Base-by-base conservation (phyloP, 1,140 invertebrate species). In the Brevipalpus yothersi region DNA sequence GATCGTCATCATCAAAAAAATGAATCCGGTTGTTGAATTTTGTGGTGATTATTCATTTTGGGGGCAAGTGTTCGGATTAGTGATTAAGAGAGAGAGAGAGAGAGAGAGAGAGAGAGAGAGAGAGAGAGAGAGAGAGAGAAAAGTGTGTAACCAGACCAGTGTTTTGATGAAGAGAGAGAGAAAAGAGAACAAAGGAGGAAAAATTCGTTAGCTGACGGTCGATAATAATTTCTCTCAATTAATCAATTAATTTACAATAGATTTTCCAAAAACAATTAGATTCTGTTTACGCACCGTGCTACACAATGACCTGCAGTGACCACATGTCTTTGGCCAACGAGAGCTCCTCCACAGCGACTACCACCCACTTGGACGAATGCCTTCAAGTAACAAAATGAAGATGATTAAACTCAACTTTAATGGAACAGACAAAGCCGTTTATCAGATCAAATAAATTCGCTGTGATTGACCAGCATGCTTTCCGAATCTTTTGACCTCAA, bases 221-320 rank as follows among this genome's bases (percentile, higher is more conserved):
- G 12, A 17, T 45, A 17, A 45, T 15, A 45, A 45, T 45, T 45
- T 15, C 9, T 15, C n/a, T 45, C 12, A 45, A 13, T 15, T 17
- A 15, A 15, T 4, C 4, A 15, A 45, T 45, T 45, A 9, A 45
- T 9, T 4, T 17, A 45, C 31, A 31, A 31, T 31, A 31, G 31
- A 31, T 31, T 31, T 31, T 31, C 3, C 10, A 13, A 45, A n/a
- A 2, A 45, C 3, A 45, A 15, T 3, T 15, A 45, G 12, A 2
- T 13, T 15, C 12, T 45, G 2, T 45, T 15, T 15, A 53, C 23
- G 17, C 17, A 80, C 79, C 79, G 79, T 39, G 86, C 86, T 45
- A 95, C 91, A 71, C 91, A 96, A 72, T 96, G 92, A 4, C 91
- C 91, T 13, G 92, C 91, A 40, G 88, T 94, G 39, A 95, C 86